Base-by-base conservation (phyloP, 2,797 vertebrate species). In the Chaunax sp. region DNA sequence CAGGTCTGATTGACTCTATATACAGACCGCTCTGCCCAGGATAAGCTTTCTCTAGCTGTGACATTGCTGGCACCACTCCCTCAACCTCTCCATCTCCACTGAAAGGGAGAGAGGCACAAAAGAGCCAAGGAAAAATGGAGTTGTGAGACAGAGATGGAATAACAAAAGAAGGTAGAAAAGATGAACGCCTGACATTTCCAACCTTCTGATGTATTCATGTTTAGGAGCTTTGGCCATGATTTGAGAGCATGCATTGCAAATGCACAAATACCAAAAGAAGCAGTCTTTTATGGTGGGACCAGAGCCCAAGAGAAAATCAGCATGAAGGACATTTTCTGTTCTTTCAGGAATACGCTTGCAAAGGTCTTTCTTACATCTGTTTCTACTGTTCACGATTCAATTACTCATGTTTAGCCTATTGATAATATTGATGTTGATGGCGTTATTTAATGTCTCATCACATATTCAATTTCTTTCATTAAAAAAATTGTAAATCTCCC, bases 1-100 rank as follows among this genome's bases (percentile, higher is more conserved):
- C 86, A 87, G 85, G 87, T 77, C 85, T 87, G 89, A 92, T 93
- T 92, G 92, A 92, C 92, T 92, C 87, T 87, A 85, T 87, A 90
- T 87, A 92, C 88, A 91, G 83, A 89, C 75, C 85, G 76, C 78
- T 81, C 87, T 83, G 77, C 84, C 87, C 56, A 66, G 89, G 90
- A 90, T 90, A 89, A 91, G 83, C 84, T 92, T 88, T 87, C 83
- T 83, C 75, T 59, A 84, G 88, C 85, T 72, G 67, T 89, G 90
- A 92, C 90, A 90, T 89, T 65, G 74, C 81, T 86, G 84, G 85
- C 85, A 89, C 65, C 63, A 46, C 80, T 76, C 76, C 69, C 81
- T 82, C 85, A 79, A 72, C 74, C 75, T 81, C 83, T 86, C 78
- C 77, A 77, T 82, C 80, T 82, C 61, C 22, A 10, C 46, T 76